Evolutionary conservation across 1,140 invertebrate genomes (phyloP).

Genomic region (Papilio xuthus): DNA sequence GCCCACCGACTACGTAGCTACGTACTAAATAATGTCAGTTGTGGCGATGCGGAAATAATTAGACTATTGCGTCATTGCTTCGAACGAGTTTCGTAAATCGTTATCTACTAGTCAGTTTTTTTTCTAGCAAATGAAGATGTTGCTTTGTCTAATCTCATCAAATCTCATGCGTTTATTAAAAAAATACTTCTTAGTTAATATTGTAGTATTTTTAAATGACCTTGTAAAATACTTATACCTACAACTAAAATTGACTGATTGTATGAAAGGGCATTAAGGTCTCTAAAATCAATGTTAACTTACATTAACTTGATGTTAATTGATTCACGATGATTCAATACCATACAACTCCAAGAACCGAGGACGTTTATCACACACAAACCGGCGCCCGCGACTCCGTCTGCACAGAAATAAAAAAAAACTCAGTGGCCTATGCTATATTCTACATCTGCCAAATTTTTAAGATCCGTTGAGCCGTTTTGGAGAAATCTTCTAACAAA

Average conservation of each 20-base stretch:
- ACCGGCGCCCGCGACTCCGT: no score
- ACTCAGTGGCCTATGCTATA: no score
- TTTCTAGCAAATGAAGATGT: slow-evolving; percentile 33
- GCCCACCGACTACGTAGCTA: slow-evolving; percentile 20
- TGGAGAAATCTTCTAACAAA: no score
- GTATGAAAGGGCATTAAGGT: neutral
- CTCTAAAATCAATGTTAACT: slow-evolving; percentile 2
- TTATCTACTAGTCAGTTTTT: slow-evolving; percentile 38
- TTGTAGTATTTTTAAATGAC: neutral
- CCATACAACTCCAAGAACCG: no score
- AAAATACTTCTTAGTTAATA: neutral
- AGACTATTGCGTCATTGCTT: slow-evolving; percentile 62
- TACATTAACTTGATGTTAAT: neutral
- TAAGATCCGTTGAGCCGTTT: no score
- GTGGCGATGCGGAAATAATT: slow-evolving; percentile 70
- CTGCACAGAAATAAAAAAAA: no score
- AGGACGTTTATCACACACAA: no score
- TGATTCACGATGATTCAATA: no score
- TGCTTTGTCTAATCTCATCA: slow-evolving; percentile 16
- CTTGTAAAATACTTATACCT: neutral
- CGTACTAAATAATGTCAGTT: slow-evolving; percentile 68
- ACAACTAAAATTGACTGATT: neutral
- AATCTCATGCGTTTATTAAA: neutral
- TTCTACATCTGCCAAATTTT: no score
- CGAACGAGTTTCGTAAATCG: slow-evolving; percentile 48